phyloP scores from a whole-genome alignment of 2,113 vertebrate genomes.

The Acanthisitta chloris region DNA sequence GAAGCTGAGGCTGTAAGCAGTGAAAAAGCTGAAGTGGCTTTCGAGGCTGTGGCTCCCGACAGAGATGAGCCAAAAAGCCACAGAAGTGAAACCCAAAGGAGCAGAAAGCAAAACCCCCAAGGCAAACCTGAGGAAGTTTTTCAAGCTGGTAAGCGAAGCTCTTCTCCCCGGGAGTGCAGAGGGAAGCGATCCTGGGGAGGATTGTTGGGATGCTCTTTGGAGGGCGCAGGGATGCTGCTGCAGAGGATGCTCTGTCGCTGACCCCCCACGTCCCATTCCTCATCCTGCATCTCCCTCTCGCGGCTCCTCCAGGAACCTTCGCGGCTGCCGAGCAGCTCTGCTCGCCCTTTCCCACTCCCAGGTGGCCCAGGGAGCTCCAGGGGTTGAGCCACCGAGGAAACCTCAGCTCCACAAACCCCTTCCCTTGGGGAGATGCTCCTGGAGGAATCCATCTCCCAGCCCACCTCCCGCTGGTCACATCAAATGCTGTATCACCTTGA shows the following conservation, averaged over 20 bases:
- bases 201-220: too few relatives aligned
- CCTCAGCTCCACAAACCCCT: fast-evolving
- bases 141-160: constrained; percentile 76
- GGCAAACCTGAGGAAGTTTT: constrained; percentile 71
- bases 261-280: background rate
- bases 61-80: background rate
- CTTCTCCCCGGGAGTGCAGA: background rate
- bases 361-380: fast-evolving
- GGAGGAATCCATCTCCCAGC: fast-evolving
- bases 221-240: too few relatives aligned
- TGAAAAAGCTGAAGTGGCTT: constrained; percentile 13
- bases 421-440: background rate
- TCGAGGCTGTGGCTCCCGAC: constrained; percentile 2
- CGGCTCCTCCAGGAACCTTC: background rate
- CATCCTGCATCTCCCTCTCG: constrained; percentile 34
- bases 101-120: constrained; percentile 66
- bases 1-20: constrained; percentile 35
- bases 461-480: fast-evolving
- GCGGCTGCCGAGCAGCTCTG: background rate
- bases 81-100: constrained; percentile 21
- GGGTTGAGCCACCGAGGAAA: fast-evolving
- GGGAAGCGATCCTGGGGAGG: too few relatives aligned
- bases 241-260: too few relatives aligned
- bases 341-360: fast-evolving
- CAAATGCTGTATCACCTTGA: fast-evolving